Evolutionary conservation across 1,140 invertebrate species (phyloP), one percentile per base, ranked within the genome.

Genomic region (Pantala flavescens): DNA sequence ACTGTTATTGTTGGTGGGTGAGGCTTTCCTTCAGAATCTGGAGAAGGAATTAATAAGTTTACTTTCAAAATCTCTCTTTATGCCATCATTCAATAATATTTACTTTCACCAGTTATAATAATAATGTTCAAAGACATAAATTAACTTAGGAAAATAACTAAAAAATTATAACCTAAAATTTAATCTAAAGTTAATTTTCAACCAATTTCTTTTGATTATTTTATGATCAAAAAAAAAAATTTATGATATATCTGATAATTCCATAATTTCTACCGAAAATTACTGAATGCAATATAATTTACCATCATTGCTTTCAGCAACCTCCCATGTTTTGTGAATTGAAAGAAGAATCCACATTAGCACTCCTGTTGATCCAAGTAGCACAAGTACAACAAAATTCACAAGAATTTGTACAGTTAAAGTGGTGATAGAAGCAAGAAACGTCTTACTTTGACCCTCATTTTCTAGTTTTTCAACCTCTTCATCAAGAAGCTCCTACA

Each of bases 1-100:
- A 83, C 79, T 23, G 78, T 78, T 72, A 81, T 78, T 23, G 79
- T 49, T 0, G 79, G 80, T 19, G 77, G 55, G 23, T 77, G 74
- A 76, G 74, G 73, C 0, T 72, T 71, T 11, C 76, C 70, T 43
- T 77, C 70, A 70, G 76, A 16, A 63, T 63, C 49, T 63, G 49
- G 12, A 21, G 12, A 14, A 63, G 14, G 9, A 36, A 36, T 36
- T 5, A 36, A 36, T 36, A 9, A 2, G 2, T 36, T 5, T 9
- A 36, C 28, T 36, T 36, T 36, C 28, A 36, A 9, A 36, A 36
- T 2, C n/a, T n/a, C n/a, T n/a, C n/a, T n/a, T n/a, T n/a, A n/a
- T n/a, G n/a, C n/a, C n/a, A n/a, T n/a, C n/a, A n/a, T n/a, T n/a
- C n/a, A n/a, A n/a, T n/a, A n/a, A n/a, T n/a, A n/a, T n/a, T n/a